Percentiles rank a stretch among this genome's conserved stretches.
Conservation (phyloP, 2,797 vertebrate species). For the Sebastes itinus region DNA sequence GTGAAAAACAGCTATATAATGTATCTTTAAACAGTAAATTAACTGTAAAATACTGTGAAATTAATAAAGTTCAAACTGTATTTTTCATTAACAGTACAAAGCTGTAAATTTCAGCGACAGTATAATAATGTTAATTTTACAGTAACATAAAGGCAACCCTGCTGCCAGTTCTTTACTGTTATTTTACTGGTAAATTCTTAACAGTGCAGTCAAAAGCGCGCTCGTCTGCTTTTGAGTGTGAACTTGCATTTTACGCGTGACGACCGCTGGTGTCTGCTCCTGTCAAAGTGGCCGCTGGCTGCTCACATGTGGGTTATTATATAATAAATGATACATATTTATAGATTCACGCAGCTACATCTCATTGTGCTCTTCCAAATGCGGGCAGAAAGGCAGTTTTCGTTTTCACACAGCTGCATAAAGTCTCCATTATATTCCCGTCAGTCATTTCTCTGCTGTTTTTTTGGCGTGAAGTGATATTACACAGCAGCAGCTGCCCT, state of each 20-base stretch:
- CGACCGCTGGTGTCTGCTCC: constrained; percentile 21
- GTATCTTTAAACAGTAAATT: too few relatives aligned
- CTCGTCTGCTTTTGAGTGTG: constrained; percentile 24
- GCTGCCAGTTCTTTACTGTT: too few relatives aligned
- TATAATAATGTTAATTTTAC: too few relatives aligned
- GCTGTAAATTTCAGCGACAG: too few relatives aligned
- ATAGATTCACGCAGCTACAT: constrained; percentile 32
- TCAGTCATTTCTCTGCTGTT: constrained; percentile 45
- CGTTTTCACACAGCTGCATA: constrained; percentile 44
- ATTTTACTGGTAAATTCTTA: too few relatives aligned
- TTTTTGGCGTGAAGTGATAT: constrained; percentile 43
- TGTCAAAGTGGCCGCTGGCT: constrained; percentile 16
- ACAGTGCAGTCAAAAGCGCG: constrained; percentile 28
- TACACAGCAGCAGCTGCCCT: constrained; percentile 4
- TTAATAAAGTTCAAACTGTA: too few relatives aligned
- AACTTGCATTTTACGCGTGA: constrained; percentile 14
- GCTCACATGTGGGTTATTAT: background rate
- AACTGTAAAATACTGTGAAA: too few relatives aligned
- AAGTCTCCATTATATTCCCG: constrained; percentile 45
- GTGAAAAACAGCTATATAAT: too few relatives aligned
- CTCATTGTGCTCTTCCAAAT: constrained; percentile 3
- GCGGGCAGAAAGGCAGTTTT: background rate
- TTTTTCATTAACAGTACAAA: too few relatives aligned
- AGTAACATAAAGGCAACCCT: too few relatives aligned
- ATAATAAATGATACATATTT: constrained; percentile 29